These are phyloP conservation scores for Perithous albicinctus DNA, from an alignment of 2,888 invertebrate genomes.

Conservation along the genomic window DNA sequence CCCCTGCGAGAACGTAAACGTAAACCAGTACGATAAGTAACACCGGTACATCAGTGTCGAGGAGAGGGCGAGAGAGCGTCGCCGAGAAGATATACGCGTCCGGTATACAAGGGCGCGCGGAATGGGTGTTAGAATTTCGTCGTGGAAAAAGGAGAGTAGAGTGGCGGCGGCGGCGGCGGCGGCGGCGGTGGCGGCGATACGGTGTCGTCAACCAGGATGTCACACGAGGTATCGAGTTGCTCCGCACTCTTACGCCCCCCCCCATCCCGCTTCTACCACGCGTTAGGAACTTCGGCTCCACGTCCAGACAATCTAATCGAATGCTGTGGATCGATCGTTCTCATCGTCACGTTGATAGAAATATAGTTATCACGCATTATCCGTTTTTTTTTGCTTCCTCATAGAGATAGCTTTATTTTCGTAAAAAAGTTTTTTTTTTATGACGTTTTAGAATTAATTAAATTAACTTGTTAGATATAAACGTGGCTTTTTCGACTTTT, in stretches of 20 bases:
- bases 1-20: constrained; percentile 23
- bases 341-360: neutral
- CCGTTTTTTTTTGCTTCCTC: neutral
- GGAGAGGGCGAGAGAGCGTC: constrained; percentile 11
- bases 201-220: constrained; percentile 71
- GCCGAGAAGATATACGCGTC: constrained; percentile 56
- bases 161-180: constrained; percentile 51
- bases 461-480: neutral
- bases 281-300: constrained; percentile 21
- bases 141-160: constrained; percentile 48
- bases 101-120: constrained; percentile 53
- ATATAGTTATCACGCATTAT: constrained; percentile 2
- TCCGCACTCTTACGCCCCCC: constrained; percentile 47
- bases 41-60: constrained; percentile 55
- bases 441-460: no score
- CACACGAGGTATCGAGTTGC: constrained; percentile 75
- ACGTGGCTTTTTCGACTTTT: neutral
- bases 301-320: constrained; percentile 14
- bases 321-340: constrained; percentile 4
- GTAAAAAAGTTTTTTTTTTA: no score
- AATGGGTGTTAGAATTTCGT: constrained; percentile 58
- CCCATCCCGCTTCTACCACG: constrained; percentile 9
- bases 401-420: no score
- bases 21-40: constrained; percentile 66
- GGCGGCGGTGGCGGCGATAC: constrained; percentile 63